These are phyloP conservation scores for Pelecanoides urinatrix DNA, from an alignment of 2,113 vertebrate species.

Conservation along the genomic window DNA sequence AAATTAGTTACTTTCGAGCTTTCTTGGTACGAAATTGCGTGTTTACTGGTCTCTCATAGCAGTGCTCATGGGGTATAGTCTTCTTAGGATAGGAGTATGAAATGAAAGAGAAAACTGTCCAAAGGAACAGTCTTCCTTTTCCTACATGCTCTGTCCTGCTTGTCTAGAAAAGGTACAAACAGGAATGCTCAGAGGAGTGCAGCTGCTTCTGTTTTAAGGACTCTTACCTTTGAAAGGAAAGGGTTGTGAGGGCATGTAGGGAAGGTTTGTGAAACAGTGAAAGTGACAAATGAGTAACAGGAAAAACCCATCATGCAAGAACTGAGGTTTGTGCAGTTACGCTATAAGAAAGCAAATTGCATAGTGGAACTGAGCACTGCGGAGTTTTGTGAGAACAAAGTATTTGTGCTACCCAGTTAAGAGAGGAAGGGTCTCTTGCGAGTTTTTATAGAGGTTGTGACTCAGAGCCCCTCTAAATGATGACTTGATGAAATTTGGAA, in stretches of 20 bases:
- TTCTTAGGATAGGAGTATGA: background rate
- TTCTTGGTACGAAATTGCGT: background rate
- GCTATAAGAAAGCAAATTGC: background rate
- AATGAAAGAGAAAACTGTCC: background rate
- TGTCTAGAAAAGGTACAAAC: background rate
- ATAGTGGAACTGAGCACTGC: background rate
- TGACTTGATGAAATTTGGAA: background rate
- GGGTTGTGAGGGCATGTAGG: background rate
- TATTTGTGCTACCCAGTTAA: background rate
- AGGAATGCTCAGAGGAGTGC: background rate
- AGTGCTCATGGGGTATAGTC: background rate
- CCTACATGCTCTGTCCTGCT: background rate
- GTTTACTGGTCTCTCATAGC: background rate
- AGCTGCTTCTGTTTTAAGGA: background rate
- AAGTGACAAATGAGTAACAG: background rate
- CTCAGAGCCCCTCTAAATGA: background rate
- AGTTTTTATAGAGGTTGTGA: background rate
- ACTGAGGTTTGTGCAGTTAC: background rate
- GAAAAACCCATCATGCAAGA: accelerated
- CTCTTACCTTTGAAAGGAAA: background rate
- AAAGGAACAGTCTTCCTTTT: background rate
- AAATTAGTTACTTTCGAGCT: background rate
- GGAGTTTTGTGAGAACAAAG: background rate
- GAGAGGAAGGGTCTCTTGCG: background rate
- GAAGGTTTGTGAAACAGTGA: background rate